Conservation (phyloP, 2,797 vertebrate species). For the Gypaetus barbatus region DNA sequence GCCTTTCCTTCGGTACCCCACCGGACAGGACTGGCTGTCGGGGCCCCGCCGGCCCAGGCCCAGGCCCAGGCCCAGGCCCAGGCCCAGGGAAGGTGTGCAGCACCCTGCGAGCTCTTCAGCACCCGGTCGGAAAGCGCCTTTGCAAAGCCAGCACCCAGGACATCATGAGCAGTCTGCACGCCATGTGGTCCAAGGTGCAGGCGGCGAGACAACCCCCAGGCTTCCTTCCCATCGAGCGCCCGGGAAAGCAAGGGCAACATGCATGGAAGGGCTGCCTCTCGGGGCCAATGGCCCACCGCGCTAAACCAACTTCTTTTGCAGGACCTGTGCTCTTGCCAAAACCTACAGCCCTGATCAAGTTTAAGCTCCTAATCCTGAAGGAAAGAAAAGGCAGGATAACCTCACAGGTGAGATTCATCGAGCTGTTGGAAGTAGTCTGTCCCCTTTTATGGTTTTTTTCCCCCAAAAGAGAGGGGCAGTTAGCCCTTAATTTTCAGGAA, state of each 20-base stretch:
- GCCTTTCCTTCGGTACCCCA: rapidly evolving
- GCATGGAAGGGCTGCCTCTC: background rate
- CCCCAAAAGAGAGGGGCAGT: background rate
- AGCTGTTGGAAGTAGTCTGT: background rate
- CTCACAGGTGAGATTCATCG: background rate
- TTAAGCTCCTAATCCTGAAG: background rate
- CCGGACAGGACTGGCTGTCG: rapidly evolving
- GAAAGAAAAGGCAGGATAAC: background rate
- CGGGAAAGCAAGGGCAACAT: background rate
- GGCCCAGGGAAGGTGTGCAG: background rate
- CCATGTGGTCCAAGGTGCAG: rapidly evolving
- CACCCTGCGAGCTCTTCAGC: background rate
- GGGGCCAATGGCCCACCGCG: background rate
- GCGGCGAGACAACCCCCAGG: background rate
- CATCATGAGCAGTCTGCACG: background rate
- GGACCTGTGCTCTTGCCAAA: background rate
- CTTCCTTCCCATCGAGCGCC: rapidly evolving
- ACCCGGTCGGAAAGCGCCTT: background rate
- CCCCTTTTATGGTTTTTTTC: background rate
- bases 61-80: too few relatives aligned
- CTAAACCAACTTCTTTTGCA: background rate
- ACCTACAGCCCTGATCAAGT: background rate
- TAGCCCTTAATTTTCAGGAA: constrained; percentile 64
- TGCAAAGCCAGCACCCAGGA: background rate
- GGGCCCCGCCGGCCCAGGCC: background rate